Percentiles rank a stretch among this genome's conserved stretches.
These are phyloP conservation scores for Magallana angulata DNA, from an alignment of 1,140 invertebrate species.

Conservation along the genomic window DNA sequence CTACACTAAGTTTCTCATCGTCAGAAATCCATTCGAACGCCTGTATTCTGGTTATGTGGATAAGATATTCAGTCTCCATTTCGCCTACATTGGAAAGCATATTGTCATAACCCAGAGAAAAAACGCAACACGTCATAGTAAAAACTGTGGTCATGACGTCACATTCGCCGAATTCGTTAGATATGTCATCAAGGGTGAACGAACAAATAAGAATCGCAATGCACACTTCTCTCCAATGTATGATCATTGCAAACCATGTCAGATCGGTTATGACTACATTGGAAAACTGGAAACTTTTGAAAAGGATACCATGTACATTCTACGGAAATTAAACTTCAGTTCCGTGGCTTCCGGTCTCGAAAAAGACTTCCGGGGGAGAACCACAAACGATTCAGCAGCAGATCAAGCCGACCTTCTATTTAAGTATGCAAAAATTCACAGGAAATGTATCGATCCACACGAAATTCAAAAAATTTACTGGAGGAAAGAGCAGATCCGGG, in stretches of 20 bases:
- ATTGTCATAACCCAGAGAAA: constrained; percentile 44
- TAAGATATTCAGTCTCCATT: constrained; percentile 59
- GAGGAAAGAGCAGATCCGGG: constrained; percentile 49
- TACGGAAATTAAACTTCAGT: constrained; percentile 47
- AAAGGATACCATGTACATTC: constrained; percentile 55
- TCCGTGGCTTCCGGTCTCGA: background rate
- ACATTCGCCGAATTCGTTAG: constrained; percentile 62
- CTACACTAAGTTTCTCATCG: constrained; percentile 57
- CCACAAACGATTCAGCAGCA: constrained; percentile 40
- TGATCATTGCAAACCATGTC: constrained; percentile 60
- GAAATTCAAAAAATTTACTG: constrained; percentile 43
- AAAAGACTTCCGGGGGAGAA: constrained; percentile 43
- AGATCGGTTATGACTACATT: constrained; percentile 59
- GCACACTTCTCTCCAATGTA: constrained; percentile 60
- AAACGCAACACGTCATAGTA: constrained; percentile 24
- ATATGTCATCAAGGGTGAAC: constrained; percentile 52
- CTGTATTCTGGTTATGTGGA: constrained; percentile 63
- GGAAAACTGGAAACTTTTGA: constrained; percentile 60
- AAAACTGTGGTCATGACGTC: constrained; percentile 59
- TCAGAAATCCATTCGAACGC: constrained; percentile 59
- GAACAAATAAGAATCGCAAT: constrained; percentile 44
- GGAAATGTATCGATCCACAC: constrained; percentile 41
- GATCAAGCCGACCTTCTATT: constrained; percentile 45
- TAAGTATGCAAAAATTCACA: background rate
- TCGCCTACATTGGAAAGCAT: constrained; percentile 48